Evolutionary conservation across 2,113 vertebrate genomes (phyloP), one percentile per base, ranked within the genome.

Genomic region (Vimba vimba): DNA sequence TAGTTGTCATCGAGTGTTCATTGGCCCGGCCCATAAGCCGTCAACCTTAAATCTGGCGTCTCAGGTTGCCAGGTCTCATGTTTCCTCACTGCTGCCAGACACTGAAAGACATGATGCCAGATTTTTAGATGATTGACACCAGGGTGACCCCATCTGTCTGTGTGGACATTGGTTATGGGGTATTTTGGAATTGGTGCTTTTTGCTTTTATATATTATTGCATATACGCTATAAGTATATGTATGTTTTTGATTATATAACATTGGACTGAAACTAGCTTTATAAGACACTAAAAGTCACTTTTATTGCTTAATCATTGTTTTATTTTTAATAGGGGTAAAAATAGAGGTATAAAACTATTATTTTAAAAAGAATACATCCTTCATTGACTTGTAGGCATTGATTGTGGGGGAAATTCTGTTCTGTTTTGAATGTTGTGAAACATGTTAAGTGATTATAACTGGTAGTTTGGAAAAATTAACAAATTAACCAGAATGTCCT

Each of bases 21-120:
- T 91, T 83, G 92, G 91, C 91, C 91, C 82, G 89, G 87, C 87
- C 92, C 90, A 87, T 91, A 91, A 89, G 90, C 86, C 93, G 1
- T 85, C 87, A 92, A 87, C 77, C 93, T 95, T 95, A 96, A 96
- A 95, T 95, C 90, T 88, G 94, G 92, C 81, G 89, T 92, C 91
- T 95, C 92, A 0, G 68, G 90, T 96, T 95, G 73, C 91, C 92
- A 89, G 90, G 84, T 89, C 93, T 95, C 93, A 85, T 89, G 88
- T 96, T 92, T 91, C 91, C 91, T 75, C 92, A 73, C 73, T 83
- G 83, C 85, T 94, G 94, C 95, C 93, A 95, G 87, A 90, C 93
- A 85, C 88, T 91, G 89, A 84, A 89, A 95, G 91, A 91, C 89
- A 92, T 91, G 93, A 94, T 89, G 90, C 88, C 91, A 92, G 84